Evolutionary conservation across 1,140 invertebrate genomes (phyloP).

Genomic region (Drosophila pectinifera): DNA sequence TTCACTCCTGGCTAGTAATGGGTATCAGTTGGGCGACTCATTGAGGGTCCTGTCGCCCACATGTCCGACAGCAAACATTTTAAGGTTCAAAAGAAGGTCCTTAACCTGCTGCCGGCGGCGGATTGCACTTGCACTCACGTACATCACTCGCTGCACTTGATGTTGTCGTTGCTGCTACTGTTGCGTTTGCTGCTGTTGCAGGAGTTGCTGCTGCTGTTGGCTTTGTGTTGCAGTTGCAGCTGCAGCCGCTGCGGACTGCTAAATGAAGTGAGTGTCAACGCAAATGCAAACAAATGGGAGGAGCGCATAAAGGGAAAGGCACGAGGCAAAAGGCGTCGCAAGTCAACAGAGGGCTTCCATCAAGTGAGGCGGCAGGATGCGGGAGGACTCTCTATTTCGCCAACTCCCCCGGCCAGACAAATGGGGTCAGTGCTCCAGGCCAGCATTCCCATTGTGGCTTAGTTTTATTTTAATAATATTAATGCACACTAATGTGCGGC

Average conservation of each 20-base stretch:
- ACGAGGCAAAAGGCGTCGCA: conserved; percentile 63
- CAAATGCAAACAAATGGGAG: conserved; percentile 77
- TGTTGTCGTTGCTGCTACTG: conserved; percentile 22
- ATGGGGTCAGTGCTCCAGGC: conserved; percentile 63
- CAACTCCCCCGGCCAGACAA: conserved; percentile 28
- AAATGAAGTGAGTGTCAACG: conserved; percentile 81
- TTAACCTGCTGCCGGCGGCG: conserved; percentile 74
- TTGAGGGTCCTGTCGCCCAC: conserved; percentile 38
- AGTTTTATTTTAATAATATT: conserved; percentile 63
- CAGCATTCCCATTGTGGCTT: conserved; percentile 25
- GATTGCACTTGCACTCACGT: conserved; percentile 45
- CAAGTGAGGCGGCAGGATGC: conserved; percentile 43
- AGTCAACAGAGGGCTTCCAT: conserved; percentile 59
- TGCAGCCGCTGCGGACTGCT: conserved; percentile 51
- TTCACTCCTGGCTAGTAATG: not conserved
- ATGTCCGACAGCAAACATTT: conserved; percentile 76
- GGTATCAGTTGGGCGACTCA: conserved; percentile 23
- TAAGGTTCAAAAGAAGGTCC: conserved; percentile 81
- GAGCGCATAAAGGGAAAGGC: conserved; percentile 57
- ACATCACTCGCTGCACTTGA: conserved; percentile 26
- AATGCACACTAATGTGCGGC: conserved; percentile 45
- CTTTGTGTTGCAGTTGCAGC: conserved; percentile 39
- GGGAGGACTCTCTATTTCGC: conserved; percentile 31
- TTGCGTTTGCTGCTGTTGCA: conserved; percentile 12
- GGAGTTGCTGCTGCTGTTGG: conserved; percentile 5